Evolutionary conservation across 2,797 vertebrate genomes (phyloP).

Genomic region (Bucorvus abyssinicus): DNA sequence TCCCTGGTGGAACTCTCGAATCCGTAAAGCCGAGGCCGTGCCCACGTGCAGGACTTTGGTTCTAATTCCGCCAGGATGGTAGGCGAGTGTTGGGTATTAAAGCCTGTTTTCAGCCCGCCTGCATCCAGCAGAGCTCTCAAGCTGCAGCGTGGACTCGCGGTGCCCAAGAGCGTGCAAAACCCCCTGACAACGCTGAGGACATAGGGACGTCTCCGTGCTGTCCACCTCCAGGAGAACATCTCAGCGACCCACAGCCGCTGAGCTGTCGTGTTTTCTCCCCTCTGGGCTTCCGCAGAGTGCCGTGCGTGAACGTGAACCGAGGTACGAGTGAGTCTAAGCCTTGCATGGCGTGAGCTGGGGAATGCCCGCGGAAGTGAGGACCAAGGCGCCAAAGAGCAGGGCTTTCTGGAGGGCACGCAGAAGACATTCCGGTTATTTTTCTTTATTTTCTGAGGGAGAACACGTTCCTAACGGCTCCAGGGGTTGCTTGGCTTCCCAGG

Average conservation of each 20-base stretch:
- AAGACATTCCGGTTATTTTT: rapidly evolving
- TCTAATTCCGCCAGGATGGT: neutral
- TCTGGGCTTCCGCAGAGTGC: neutral
- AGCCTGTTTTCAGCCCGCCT: neutral
- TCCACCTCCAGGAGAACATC: neutral
- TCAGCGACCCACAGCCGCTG: neutral
- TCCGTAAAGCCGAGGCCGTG: neutral
- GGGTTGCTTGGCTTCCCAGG: neutral
- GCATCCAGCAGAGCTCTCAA: neutral
- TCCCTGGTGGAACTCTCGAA: neutral
- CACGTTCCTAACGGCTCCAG: neutral
- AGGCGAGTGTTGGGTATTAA: neutral
- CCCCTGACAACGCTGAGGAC: neutral
- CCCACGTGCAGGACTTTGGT: neutral
- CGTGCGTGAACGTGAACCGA: neutral
- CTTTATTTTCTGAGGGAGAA: neutral
- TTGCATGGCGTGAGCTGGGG: rapidly evolving
- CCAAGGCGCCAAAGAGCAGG: rapidly evolving
- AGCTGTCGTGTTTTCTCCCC: neutral
- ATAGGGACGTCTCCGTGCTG: neutral
- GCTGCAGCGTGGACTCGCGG: neutral
- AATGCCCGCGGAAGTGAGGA: neutral
- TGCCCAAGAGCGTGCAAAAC: neutral
- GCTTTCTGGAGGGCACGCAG: neutral
- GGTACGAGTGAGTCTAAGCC: neutral